These are phyloP conservation scores for Brachirus orientalis DNA, from an alignment of 2,113 vertebrate genomes.

Conservation along the genomic window DNA sequence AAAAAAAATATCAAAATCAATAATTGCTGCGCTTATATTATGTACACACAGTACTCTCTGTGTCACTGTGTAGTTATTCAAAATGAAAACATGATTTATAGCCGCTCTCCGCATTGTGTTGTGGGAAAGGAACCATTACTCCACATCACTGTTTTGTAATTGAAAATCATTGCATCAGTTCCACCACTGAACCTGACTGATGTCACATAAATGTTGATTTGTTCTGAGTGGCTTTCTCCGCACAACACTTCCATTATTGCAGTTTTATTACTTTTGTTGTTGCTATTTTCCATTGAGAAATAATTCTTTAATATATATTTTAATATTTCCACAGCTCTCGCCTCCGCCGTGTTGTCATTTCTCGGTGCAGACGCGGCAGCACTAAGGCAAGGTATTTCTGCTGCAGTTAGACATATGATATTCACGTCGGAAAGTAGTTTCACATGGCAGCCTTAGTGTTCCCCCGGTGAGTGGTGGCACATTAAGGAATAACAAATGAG, in stretches of 20 bases:
- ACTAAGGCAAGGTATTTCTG: conserved; percentile 52
- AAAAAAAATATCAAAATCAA: conserved; percentile 2
- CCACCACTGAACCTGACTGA: conserved; percentile 65
- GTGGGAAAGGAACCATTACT: conserved; percentile 55
- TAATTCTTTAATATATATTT: conserved; percentile 80
- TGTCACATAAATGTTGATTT: conserved; percentile 76
- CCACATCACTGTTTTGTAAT: conserved; percentile 63
- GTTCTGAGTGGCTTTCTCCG: conserved; percentile 69
- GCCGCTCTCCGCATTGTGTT: conserved; percentile 29
- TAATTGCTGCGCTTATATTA: conserved; percentile 11
- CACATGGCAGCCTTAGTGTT: conserved; percentile 62
- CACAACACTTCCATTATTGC: conserved; percentile 76
- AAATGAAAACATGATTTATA: conserved; percentile 3
- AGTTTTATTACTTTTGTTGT: conserved; percentile 80
- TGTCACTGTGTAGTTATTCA: neutral
- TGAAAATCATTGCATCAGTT: conserved; percentile 71
- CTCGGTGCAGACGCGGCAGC: conserved; percentile 35
- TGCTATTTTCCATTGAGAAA: conserved; percentile 77
- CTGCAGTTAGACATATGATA: conserved; percentile 62
- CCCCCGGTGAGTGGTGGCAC: conserved; percentile 72
- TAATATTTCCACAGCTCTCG: conserved; percentile 66
- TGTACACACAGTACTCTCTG: neutral
- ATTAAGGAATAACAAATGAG: conserved; percentile 81
- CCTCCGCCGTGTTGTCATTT: conserved; percentile 47
- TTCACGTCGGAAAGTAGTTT: conserved; percentile 44